Conservation (phyloP, 2,888 invertebrate genomes). For the Vannuccia rotundouncinata region DNA sequence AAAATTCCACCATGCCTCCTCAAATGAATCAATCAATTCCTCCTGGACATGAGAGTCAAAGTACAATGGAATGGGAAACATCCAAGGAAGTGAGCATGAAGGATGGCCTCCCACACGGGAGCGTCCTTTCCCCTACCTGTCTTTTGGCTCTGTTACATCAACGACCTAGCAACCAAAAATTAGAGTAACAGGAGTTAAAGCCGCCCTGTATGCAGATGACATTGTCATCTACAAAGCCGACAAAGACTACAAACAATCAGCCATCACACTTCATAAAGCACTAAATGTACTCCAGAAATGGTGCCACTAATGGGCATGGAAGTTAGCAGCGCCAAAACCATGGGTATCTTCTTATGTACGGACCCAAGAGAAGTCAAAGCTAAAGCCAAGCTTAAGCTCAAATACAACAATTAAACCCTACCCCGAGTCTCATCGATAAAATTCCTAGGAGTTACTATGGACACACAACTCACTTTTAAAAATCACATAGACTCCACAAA, state of each 20-base stretch:
- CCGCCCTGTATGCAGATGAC: constrained; percentile 19
- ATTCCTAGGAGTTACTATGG: not conserved
- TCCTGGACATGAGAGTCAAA: not conserved
- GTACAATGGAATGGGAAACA: not conserved
- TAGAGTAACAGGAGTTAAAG: not conserved
- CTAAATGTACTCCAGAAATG: not conserved
- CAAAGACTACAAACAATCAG: not conserved
- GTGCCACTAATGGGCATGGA: constrained; percentile 8
- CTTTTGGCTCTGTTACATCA: constrained; percentile 28
- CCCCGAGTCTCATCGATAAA: not conserved
- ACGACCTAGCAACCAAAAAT: constrained; percentile 9
- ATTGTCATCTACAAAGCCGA: not conserved
- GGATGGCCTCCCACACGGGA: constrained; percentile 16
- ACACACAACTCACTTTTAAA: not conserved
- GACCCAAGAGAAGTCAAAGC: not conserved
- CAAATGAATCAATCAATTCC: not conserved
- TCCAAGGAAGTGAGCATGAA: not conserved
- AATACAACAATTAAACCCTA: not conserved
- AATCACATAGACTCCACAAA: not conserved
- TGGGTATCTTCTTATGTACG: not conserved
- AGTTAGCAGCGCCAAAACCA: not conserved
- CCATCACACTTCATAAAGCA: not conserved
- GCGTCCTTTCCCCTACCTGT: constrained; percentile 6
- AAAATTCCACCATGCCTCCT: not conserved
- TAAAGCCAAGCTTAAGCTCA: not conserved